Evolutionary conservation across 2,797 vertebrate species (phyloP), one percentile per base, ranked within the genome.

Genomic region (Diplodus puntazzo): DNA sequence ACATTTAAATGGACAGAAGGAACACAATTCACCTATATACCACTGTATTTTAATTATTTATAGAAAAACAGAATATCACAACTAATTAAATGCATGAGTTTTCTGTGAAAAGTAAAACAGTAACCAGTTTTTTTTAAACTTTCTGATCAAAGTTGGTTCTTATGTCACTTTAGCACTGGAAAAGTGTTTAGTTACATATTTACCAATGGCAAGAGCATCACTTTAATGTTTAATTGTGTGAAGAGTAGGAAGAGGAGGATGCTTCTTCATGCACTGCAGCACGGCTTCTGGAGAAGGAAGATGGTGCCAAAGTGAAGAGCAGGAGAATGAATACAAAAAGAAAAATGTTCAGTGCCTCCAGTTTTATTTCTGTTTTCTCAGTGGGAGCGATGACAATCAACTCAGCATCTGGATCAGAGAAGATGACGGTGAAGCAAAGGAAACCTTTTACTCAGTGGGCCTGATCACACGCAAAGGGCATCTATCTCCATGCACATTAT

Each of bases 11-110:
- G 23, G 13, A 25, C 53, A 27, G 18, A 9, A 43, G 14, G 4
- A 27, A 3, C 45, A 23, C 34, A 39, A 39, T 39, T 27, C 34
- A 55, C 43, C 14, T 14, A 21, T 42, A 17, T 93, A 87, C 10
- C 60, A 3, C 7, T 59, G 27, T 1, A 9, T 42, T 71, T 52
- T 62, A 7, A 21, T 61, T 50, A 1, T 49, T 65, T 14, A 52
- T 27, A 65, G 42, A 57, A 43, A 73, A 54, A 39, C 23, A 34
- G 42, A 39, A 10, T 2, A 55, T 50, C 17, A n/a, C 39, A 45
- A 11, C 60, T 45, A 55, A 64, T 64, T 4, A 71, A 52, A 42
- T 3, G 16, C 23, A 18, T 62, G 48, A 23, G n/a, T 69, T 16
- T 25, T 55, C 23, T 55, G 6, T 16, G 25, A 55, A 54, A 54